A percentile compares a stretch with the other conserved stretches of the same genome.
These are phyloP conservation scores for Rhinolophus ferrumequinum DNA, from an alignment of 2,113 vertebrate genomes.

Conservation along the genomic window DNA sequence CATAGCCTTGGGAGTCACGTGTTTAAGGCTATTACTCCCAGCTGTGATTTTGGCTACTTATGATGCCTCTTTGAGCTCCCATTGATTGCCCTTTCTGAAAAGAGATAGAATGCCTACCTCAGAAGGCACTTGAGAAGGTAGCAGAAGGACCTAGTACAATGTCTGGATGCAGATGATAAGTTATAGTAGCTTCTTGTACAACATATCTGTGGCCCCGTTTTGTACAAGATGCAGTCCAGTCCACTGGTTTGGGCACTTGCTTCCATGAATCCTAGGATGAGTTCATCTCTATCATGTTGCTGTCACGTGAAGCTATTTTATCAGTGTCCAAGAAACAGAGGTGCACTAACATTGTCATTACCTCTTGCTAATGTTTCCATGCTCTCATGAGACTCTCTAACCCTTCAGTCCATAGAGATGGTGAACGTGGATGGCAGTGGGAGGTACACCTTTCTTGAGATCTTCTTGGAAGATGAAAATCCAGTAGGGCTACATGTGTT, in stretches of 20 bases:
- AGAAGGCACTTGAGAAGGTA: background rate
- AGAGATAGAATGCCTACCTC: background rate
- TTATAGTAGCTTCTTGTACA: background rate
- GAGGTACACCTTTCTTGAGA: conserved; percentile 85
- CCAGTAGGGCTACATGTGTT: conserved; percentile 87
- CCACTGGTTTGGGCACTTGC: background rate
- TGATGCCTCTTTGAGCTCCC: background rate
- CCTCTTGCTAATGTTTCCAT: background rate
- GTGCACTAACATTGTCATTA: accelerated
- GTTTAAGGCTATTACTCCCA: background rate
- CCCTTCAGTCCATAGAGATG: conserved; percentile 90
- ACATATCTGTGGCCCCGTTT: background rate
- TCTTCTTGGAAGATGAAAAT: conserved; percentile 81
- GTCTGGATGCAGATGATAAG: background rate
- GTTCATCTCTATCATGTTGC: background rate
- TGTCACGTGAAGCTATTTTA: background rate
- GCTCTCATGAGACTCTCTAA: background rate
- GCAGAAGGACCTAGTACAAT: background rate
- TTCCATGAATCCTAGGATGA: background rate
- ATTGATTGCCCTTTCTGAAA: background rate
- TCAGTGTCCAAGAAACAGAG: background rate
- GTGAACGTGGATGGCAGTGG: conserved; percentile 89
- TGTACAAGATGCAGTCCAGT: background rate
- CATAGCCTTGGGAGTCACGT: background rate
- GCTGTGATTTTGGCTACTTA: background rate